phyloP scores from a whole-genome alignment of 2,797 vertebrate genomes.

The Fringilla coelebs region DNA sequence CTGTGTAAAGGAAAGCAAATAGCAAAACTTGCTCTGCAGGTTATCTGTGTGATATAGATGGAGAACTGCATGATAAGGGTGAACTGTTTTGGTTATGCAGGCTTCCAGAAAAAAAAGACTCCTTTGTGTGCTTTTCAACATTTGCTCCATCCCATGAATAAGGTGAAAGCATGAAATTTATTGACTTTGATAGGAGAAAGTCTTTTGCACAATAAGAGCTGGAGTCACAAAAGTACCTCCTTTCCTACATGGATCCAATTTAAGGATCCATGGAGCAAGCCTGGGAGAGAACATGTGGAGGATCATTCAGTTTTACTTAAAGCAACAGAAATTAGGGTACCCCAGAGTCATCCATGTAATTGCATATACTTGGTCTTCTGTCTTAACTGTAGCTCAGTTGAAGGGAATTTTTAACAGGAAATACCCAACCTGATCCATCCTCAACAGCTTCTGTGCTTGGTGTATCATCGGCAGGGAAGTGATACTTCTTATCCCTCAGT shows the following conservation, averaged over 20 bases:
- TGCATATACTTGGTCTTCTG: neutral
- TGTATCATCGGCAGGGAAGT: neutral
- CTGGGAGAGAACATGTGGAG: neutral
- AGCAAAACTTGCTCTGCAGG: neutral
- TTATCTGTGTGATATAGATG: neutral
- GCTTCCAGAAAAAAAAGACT: neutral
- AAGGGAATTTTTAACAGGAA: neutral
- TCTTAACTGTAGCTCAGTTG: neutral
- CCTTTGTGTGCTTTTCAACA: neutral
- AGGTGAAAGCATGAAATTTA: neutral
- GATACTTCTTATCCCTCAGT: neutral
- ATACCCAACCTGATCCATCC: neutral
- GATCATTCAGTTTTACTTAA: neutral
- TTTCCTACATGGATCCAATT: neutral
- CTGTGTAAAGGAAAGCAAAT: neutral
- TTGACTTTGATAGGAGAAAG: neutral
- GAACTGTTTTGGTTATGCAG: neutral
- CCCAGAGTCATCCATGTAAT: neutral
- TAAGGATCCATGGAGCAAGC: neutral
- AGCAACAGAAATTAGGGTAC: conserved; percentile 5
- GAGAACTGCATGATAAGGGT: neutral
- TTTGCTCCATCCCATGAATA: neutral
- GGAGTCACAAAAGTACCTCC: neutral
- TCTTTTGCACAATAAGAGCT: neutral
- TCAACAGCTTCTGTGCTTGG: neutral